Conservation (phyloP, 1,140 invertebrate genomes). For the Babylonia areolata region DNA sequence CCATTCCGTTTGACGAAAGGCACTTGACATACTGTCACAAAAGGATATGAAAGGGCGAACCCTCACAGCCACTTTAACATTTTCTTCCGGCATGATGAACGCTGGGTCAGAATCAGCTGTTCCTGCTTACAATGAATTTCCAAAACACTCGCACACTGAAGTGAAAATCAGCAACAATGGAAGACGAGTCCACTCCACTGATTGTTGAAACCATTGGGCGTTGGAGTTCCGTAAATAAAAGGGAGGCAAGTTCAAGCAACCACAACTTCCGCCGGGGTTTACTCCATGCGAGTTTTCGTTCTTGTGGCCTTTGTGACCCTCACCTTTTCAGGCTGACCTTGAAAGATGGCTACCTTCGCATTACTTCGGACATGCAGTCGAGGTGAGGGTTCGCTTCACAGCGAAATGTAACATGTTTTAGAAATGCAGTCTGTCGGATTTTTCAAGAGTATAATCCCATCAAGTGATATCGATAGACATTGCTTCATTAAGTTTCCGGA, state of each 20-base stretch:
- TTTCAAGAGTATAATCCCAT: too few relatives aligned
- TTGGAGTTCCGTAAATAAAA: conserved; percentile 47
- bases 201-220: too few relatives aligned
- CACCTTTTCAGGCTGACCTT: conserved; percentile 31
- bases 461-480: too few relatives aligned
- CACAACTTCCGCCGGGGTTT: conserved; percentile 39
- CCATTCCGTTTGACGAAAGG: too few relatives aligned
- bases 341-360: conserved; percentile 30
- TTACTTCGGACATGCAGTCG: conserved; percentile 32
- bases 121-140: too few relatives aligned
- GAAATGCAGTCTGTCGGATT: too few relatives aligned
- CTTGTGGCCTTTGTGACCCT: conserved; percentile 2
- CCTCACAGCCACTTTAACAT: conserved; percentile 80
- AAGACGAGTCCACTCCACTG: too few relatives aligned
- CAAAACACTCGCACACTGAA: too few relatives aligned
- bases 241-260: conserved; percentile 45
- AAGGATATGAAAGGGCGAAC: conserved; percentile 81
- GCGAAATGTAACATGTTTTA: neutral
- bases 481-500: too few relatives aligned
- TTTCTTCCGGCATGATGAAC: conserved; percentile 71
- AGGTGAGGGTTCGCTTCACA: neutral
- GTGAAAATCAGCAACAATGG: too few relatives aligned
- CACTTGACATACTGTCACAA: too few relatives aligned
- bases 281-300: too few relatives aligned
- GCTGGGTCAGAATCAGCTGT: neutral